Base-by-base conservation (phyloP, 2,797 vertebrate species). In the Phataginus tetradactyla region DNA sequence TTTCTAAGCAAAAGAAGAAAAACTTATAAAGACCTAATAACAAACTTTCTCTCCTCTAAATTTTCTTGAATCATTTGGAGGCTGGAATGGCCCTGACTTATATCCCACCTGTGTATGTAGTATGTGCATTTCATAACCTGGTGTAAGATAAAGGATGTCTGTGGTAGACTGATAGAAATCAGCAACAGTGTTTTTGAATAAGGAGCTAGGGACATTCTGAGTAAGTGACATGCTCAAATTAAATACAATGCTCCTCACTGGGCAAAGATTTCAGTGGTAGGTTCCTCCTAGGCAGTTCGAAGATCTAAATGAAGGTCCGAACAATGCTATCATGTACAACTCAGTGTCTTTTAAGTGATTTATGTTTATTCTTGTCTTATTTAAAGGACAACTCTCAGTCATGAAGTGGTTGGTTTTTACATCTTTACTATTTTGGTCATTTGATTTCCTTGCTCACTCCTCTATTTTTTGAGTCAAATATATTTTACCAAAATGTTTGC, bases 401-500 rank as follows among this genome's bases (percentile, higher is more conserved):
- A 88, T 53, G 15, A 86, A 71, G 10, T 66, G 29, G 84, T 39
- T 86, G 14, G 15, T 49, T 79, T 90, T 71, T 90, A n/a, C 1
- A 21, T 61, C 53, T 64, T 74, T 34, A 90, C 51, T 91, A 55
- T 59, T 8, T 53, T 57, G 18, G 45, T 23, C 29, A 53, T 1
- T 51, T 86, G n/a, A 57, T 83, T 85, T 59, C 42, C n/a, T 85
- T 74, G 37, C 51, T 77, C 20, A 64, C 3, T 87, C 21, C 11
- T 78, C 39, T 85, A 29, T 64, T 90, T 57, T 93, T 69, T 59
- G 11, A 78, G 66, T 96, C 69, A 77, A 88, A 80, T 51, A 53
- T 37, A 90, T 94, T 91, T 86, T 32, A 66, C 12, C 88, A 72
- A 1, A 87, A n/a, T 74, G 17, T 45, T 83, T 17, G 39, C 3